Evolutionary conservation across 2,888 invertebrate species (phyloP).

Genomic region (Cheilosia pagana): DNA sequence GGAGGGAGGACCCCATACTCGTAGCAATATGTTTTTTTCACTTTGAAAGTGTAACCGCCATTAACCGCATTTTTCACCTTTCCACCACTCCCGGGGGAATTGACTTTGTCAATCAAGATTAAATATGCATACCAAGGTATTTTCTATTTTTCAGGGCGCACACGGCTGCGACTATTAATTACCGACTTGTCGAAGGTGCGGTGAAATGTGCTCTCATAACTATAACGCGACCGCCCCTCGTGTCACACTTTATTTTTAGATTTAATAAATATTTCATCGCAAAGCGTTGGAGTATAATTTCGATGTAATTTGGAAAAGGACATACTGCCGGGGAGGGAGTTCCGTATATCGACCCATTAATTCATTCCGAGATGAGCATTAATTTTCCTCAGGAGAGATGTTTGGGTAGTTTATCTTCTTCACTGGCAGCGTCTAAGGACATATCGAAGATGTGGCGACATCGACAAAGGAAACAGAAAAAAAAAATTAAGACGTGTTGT

Average conservation of each 20-base stretch:
- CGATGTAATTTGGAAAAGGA: conserved; percentile 46
- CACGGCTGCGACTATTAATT: conserved; percentile 71
- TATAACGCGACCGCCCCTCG: background rate
- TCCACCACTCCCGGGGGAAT: conserved; percentile 38
- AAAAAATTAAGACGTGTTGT: conserved; percentile 77
- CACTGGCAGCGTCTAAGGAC: conserved; percentile 33
- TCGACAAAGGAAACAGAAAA: conserved; percentile 50
- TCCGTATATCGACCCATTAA: conserved; percentile 40
- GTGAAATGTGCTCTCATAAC: conserved; percentile 7
- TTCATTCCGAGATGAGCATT: conserved; percentile 61
- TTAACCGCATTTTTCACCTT: conserved; percentile 72
- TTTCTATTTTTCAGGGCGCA: conserved; percentile 5
- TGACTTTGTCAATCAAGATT: conserved; percentile 72
- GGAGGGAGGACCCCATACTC: background rate
- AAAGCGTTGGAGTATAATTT: conserved; percentile 15
- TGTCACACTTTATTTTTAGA: conserved; percentile 30
- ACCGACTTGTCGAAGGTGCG: conserved; percentile 61
- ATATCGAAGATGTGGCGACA: conserved; percentile 54
- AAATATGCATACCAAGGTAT: conserved; percentile 31
- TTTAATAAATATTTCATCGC: conserved; percentile 50
- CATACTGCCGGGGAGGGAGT: background rate
- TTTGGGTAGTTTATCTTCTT: conserved; percentile 70
- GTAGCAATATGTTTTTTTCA: conserved; percentile 44
- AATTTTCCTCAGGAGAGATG: conserved; percentile 59
- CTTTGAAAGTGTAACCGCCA: conserved; percentile 52